Conservation (phyloP, 2,113 vertebrate species). For the Ophiodon elongatus region DNA sequence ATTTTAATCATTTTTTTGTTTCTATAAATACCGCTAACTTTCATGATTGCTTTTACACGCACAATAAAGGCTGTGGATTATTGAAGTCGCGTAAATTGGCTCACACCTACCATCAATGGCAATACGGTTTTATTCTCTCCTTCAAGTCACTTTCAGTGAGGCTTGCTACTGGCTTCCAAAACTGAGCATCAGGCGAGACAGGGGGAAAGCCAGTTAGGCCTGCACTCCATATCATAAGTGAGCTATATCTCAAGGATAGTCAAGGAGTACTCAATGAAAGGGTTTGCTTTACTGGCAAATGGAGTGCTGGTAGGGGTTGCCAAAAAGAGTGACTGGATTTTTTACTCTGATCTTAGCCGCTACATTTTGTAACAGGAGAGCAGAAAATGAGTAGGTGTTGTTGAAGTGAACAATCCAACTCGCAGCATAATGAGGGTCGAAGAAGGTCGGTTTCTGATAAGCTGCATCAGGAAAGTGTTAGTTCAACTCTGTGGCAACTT, state of each 20-base stretch:
- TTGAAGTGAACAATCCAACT: background rate
- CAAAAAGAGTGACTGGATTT: constrained; percentile 36
- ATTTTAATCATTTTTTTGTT: constrained; percentile 38
- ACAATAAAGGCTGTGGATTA: constrained; percentile 30
- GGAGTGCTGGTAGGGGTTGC: constrained; percentile 19
- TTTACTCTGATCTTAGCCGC: constrained; percentile 8
- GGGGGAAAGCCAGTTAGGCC: constrained; percentile 17
- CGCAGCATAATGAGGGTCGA: background rate
- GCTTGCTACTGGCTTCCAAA: constrained; percentile 8
- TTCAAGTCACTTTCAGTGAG: background rate
- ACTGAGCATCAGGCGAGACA: constrained; percentile 11
- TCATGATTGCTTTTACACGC: constrained; percentile 37
- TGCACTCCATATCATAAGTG: constrained; percentile 8
- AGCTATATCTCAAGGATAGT: constrained; percentile 38
- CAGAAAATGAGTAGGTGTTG: background rate
- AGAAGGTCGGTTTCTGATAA: background rate
- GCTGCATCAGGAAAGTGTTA: background rate
- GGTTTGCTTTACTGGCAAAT: constrained; percentile 45
- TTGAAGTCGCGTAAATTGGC: constrained; percentile 22
- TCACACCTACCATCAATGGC: constrained; percentile 7
- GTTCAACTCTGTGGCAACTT: background rate
- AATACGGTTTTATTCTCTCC: background rate
- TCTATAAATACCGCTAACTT: constrained; percentile 40
- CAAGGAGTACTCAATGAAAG: constrained; percentile 44
- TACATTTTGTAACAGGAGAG: background rate